Evolutionary conservation across 2,797 vertebrate genomes (phyloP).

Genomic region (Gobio occitaniae): DNA sequence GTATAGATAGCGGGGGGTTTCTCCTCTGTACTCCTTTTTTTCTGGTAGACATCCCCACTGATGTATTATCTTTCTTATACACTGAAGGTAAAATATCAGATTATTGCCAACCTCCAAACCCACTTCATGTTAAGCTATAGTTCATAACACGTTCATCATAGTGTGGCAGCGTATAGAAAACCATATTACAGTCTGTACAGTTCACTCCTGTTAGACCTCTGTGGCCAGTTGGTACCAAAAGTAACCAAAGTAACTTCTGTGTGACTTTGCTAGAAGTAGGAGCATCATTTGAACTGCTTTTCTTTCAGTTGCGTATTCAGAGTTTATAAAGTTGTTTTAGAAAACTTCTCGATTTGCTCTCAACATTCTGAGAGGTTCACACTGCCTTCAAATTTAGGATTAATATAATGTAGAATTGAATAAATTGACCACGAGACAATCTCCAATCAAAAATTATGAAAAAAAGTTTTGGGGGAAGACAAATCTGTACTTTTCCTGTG

Average conservation of each 20-base stretch:
- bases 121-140: neutral
- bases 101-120: neutral
- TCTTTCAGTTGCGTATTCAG: neutral
- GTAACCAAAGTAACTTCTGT: neutral
- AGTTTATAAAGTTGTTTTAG: slow-evolving; percentile 1
- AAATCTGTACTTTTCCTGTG: neutral
- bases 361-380: neutral
- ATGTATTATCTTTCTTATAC: neutral
- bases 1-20: neutral
- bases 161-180: neutral
- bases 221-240: neutral
- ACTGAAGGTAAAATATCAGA: neutral
- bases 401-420: neutral
- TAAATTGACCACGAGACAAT: neutral
- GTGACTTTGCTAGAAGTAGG: neutral
- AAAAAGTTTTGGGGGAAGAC: neutral
- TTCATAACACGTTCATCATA: neutral
- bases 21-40: neutral
- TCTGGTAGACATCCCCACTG: neutral
- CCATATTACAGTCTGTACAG: neutral
- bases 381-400: neutral
- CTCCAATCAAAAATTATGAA: neutral
- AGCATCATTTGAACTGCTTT: neutral
- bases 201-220: neutral
- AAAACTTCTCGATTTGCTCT: neutral